Evolutionary conservation across 2,888 invertebrate genomes (phyloP).

Genomic region (Resseliella maxima): DNA sequence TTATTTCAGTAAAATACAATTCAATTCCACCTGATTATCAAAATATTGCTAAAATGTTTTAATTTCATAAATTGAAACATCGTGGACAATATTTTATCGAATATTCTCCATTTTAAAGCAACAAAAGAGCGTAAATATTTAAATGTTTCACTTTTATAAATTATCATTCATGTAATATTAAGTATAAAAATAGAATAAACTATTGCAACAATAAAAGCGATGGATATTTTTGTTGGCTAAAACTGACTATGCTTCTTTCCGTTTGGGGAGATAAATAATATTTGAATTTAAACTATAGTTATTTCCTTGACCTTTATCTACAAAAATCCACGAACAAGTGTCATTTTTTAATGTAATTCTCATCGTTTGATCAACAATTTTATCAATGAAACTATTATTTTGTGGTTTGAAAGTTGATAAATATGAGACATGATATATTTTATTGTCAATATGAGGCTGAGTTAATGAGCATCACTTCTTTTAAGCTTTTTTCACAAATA

Average conservation of each 20-base stretch:
- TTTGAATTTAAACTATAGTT: too few relatives aligned
- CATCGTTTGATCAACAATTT: too few relatives aligned
- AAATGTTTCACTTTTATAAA: slow-evolving; percentile 36
- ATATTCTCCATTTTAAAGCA: background rate
- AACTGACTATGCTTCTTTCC: background rate
- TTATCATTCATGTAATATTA: slow-evolving; percentile 24
- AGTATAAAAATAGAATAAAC: too few relatives aligned
- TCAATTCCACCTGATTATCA: background rate
- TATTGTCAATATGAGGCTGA: background rate
- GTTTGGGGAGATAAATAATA: background rate
- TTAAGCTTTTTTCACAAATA: background rate
- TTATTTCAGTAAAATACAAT: background rate
- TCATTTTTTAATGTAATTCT: too few relatives aligned
- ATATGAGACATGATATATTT: too few relatives aligned
- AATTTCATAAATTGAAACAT: slow-evolving; percentile 40
- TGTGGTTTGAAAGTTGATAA: too few relatives aligned
- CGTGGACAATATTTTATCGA: background rate
- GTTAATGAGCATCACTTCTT: background rate
- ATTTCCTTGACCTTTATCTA: too few relatives aligned
- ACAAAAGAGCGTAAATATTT: slow-evolving; percentile 3
- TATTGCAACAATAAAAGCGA: background rate
- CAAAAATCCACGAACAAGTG: too few relatives aligned
- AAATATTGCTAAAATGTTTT: background rate
- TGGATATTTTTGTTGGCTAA: background rate
- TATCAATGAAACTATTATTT: too few relatives aligned